Base-by-base conservation (phyloP, 2,888 invertebrate genomes). In the Cataglyphis livida region DNA sequence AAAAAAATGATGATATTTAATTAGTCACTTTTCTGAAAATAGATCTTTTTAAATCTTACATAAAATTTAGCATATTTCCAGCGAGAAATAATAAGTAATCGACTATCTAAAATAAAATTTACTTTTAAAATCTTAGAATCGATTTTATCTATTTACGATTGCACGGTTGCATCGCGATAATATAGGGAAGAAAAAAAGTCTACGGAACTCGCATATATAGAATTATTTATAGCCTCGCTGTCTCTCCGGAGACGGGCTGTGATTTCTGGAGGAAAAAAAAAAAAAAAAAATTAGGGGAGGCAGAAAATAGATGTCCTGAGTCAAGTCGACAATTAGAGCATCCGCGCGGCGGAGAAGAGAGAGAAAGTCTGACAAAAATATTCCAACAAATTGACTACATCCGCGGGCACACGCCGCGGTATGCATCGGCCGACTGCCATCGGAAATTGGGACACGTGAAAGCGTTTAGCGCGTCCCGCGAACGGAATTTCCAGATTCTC, bases 331-430 rank as follows among this genome's bases (percentile, higher is more conserved):
- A 90, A 91, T 91, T 90, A 90, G 84, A 83, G 85, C 89, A 90
- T 89, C 89, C 88, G 90, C 48, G 32, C 1, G 21, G 48, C 18
- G 18, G 28, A 38, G 35, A 28, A 12, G n/a, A 65, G 10, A 32
- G 28, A 57, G 38, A 57, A 87, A 81, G 78, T 62, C 68, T 73
- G 75, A 86, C 90, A 84, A 92, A 91, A 93, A 92, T 92, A 92
- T 87, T 89, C 89, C 86, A 90, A 92, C 89, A 91, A 92, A 93
- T 92, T 91, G 92, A 90, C 88, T 87, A 81, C 78, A 76, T 76
- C n/a, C 73, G 25, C 57, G 65, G n/a, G 28, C 59, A 62, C 59
- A 62, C 76, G 81, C 41, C 44, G 35, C 32, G 75, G 75, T 70
- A 68, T 44, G 65, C 81, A 84, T 28, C 62, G 79, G 71, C 57